These are phyloP conservation scores for Ambastaia sidthimunki DNA, from an alignment of 2,797 vertebrate species.

Conservation along the genomic window DNA sequence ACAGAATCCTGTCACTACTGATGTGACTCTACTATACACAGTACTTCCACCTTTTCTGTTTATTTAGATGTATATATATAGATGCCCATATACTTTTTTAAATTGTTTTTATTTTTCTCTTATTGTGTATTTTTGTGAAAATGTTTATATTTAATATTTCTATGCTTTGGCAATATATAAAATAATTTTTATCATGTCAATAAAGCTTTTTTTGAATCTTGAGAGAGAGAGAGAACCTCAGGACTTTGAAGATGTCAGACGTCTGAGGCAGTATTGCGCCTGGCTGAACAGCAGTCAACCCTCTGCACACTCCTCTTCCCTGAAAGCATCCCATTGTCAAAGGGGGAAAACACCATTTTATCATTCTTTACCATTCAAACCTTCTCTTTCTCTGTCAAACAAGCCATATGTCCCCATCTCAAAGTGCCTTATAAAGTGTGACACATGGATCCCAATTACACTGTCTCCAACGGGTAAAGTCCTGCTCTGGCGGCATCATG, in stretches of 20 bases:
- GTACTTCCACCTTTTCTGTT: no score
- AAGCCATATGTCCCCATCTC: conserved; percentile 84
- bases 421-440: conserved; percentile 83
- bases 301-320: conserved; percentile 64
- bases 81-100: no score
- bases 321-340: conserved; percentile 83
- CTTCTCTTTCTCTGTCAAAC: conserved; percentile 83
- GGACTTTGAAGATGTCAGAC: conserved; percentile 82
- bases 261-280: conserved; percentile 70
- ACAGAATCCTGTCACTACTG: no score
- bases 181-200: no score
- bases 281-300: conserved; percentile 77
- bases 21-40: no score
- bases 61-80: no score
- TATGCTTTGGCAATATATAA: no score
- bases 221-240: conserved; percentile 51
- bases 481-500: conserved; percentile 68
- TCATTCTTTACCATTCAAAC: conserved; percentile 84
- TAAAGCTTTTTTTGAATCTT: no score
- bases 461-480: conserved; percentile 72
- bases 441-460: conserved; percentile 83
- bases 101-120: no score
- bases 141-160: no score
- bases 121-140: no score
- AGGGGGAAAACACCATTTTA: conserved; percentile 79